Percentiles rank a stretch among this genome's conserved stretches.
Conservation (phyloP, 2,888 invertebrate species). For the Caenorhabditis wallacei region DNA sequence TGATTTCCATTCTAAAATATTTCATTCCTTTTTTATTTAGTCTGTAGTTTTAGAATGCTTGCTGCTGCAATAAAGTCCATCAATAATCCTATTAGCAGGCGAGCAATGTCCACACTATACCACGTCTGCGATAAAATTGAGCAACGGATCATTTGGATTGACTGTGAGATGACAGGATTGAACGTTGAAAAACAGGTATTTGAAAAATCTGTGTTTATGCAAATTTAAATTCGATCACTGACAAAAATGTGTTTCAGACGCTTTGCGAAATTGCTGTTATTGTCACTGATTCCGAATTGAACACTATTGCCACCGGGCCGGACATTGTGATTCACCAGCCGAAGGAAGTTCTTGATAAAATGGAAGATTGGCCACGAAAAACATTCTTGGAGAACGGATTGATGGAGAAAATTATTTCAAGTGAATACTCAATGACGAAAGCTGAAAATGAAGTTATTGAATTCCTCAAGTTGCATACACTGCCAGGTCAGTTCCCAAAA, state of each 20-base stretch:
- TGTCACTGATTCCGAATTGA: constrained; percentile 88
- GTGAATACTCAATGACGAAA: constrained; percentile 61
- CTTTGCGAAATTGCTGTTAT: constrained; percentile 94
- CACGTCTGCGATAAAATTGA: constrained; percentile 51
- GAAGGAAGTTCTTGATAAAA: constrained; percentile 88
- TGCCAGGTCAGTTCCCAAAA: constrained; percentile 23
- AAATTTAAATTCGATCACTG: not conserved
- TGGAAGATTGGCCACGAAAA: constrained; percentile 91
- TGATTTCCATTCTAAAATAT: not conserved
- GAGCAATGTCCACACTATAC: constrained; percentile 52
- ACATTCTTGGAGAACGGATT: constrained; percentile 92
- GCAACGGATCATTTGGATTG: constrained; percentile 78
- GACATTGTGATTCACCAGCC: constrained; percentile 90
- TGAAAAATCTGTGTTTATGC: too few relatives aligned
- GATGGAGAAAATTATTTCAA: constrained; percentile 87
- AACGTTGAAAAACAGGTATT: constrained; percentile 83
- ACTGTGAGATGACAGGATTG: constrained; percentile 91
- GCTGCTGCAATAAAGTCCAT: constrained; percentile 16
- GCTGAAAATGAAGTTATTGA: constrained; percentile 67
- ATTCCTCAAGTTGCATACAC: constrained; percentile 54
- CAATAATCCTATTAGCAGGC: constrained; percentile 45
- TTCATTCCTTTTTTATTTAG: not conserved
- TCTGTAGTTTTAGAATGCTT: constrained; percentile 37
- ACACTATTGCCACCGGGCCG: constrained; percentile 84
- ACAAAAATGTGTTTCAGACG: constrained; percentile 85